Percentiles rank a stretch among this genome's conserved stretches.
Evolutionary conservation across 1,140 invertebrate species (phyloP).

Genomic region (Ceratina calcarata): DNA sequence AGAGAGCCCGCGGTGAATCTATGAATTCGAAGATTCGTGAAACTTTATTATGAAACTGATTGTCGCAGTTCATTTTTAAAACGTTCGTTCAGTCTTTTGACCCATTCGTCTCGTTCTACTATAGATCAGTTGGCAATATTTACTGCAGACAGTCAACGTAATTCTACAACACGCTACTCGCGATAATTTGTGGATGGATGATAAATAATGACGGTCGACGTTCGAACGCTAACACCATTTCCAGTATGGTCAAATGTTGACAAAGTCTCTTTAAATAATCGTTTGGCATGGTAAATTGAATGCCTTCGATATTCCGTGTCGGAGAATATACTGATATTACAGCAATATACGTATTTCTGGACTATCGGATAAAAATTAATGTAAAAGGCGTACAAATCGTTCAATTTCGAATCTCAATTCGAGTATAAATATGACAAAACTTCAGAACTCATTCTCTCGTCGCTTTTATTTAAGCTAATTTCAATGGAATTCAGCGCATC

Average conservation of each 20-base stretch:
- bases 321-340: neutral
- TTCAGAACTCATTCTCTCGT: no score
- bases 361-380: no score
- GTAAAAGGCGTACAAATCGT: no score
- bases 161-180: no score
- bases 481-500: no score
- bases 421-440: no score
- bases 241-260: neutral
- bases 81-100: neutral
- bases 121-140: slow-evolving; percentile 10
- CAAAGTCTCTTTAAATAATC: slow-evolving; percentile 18
- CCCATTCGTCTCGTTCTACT: neutral
- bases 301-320: neutral
- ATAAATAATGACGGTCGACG: neutral
- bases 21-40: neutral
- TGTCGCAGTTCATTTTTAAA: neutral
- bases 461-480: no score
- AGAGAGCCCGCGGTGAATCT: neutral
- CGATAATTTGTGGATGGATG: neutral
- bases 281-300: neutral
- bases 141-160: neutral
- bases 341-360: no score
- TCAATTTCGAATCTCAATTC: no score
- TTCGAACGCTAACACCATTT: neutral
- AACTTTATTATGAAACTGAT: neutral